These are phyloP conservation scores for Pachyuromys duprasi DNA, from an alignment of 2,797 vertebrate species.

Conservation along the genomic window DNA sequence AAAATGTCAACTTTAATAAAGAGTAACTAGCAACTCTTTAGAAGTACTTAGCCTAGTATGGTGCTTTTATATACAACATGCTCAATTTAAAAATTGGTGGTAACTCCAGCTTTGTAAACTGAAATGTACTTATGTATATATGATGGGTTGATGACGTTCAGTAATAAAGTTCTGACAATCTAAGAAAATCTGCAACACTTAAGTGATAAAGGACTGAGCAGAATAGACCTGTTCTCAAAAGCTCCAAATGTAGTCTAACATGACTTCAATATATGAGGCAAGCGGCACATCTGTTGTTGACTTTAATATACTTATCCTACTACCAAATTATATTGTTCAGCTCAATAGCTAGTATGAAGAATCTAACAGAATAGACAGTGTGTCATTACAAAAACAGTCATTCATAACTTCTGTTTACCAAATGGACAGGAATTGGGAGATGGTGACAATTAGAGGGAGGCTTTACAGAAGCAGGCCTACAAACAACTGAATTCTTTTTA, in stretches of 20 bases:
- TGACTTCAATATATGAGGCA: neutral
- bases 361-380: conserved; percentile 16
- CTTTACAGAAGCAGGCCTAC: neutral
- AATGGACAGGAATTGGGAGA: conserved; percentile 27
- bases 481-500: conserved; percentile 3
- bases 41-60: conserved; percentile 55
- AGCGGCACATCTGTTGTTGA: neutral
- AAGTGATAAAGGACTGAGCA: neutral
- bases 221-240: neutral
- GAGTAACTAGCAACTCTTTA: conserved; percentile 58
- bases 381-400: neutral
- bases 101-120: conserved; percentile 39
- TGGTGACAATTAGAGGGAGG: neutral
- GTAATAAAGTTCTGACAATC: conserved; percentile 20
- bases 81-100: conserved; percentile 40
- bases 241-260: conserved; percentile 14
- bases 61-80: conserved; percentile 32
- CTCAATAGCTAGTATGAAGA: conserved; percentile 35
- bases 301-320: conserved; percentile 17
- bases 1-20: conserved; percentile 71
- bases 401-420: conserved; percentile 25
- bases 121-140: neutral
- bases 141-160: neutral
- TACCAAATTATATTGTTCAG: neutral
- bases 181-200: conserved; percentile 26